Evolutionary conservation across 2,888 invertebrate genomes (phyloP).

Genomic region (Phalera bucephala): DNA sequence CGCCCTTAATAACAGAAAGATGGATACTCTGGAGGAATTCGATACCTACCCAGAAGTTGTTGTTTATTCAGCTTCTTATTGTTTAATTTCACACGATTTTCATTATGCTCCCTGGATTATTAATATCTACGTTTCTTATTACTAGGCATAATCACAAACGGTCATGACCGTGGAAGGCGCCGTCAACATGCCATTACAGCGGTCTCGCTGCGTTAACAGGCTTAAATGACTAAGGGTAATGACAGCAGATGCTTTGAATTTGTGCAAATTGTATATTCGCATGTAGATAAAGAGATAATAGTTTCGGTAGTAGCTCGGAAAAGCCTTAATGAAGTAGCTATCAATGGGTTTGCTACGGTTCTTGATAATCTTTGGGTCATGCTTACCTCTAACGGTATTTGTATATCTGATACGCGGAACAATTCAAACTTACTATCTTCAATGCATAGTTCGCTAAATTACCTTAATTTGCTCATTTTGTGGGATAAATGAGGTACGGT

Average conservation of each 20-base stretch:
- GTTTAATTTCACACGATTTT: slow-evolving; percentile 7
- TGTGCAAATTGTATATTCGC: slow-evolving; percentile 60
- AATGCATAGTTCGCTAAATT: slow-evolving; percentile 25
- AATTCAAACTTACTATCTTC: slow-evolving; percentile 13
- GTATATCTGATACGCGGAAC: slow-evolving; percentile 1
- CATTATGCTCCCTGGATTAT: slow-evolving; percentile 24
- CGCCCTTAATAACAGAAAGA: slow-evolving; percentile 33
- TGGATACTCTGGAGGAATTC: slow-evolving; percentile 15
- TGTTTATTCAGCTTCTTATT: not conserved
- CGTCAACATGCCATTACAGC: slow-evolving; percentile 64
- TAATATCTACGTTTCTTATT: slow-evolving; percentile 42
- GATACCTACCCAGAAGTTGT: slow-evolving; percentile 5
- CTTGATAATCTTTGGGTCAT: slow-evolving; percentile 11
- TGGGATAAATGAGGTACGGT: slow-evolving; percentile 36
- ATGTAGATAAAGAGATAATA: slow-evolving; percentile 45
- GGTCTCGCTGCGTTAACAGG: slow-evolving; percentile 71
- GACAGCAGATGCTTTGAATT: slow-evolving; percentile 76
- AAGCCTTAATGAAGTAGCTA: slow-evolving; percentile 10
- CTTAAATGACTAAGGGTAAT: slow-evolving; percentile 75
- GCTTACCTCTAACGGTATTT: not conserved
- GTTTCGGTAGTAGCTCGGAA: slow-evolving; percentile 24
- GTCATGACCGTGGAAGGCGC: slow-evolving; percentile 64
- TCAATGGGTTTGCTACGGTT: slow-evolving; percentile 1
- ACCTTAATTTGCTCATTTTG: slow-evolving; percentile 32
- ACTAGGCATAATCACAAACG: slow-evolving; percentile 57